These are phyloP conservation scores for Scarus forsteni DNA, from an alignment of 2,797 vertebrate species.

Conservation along the genomic window DNA sequence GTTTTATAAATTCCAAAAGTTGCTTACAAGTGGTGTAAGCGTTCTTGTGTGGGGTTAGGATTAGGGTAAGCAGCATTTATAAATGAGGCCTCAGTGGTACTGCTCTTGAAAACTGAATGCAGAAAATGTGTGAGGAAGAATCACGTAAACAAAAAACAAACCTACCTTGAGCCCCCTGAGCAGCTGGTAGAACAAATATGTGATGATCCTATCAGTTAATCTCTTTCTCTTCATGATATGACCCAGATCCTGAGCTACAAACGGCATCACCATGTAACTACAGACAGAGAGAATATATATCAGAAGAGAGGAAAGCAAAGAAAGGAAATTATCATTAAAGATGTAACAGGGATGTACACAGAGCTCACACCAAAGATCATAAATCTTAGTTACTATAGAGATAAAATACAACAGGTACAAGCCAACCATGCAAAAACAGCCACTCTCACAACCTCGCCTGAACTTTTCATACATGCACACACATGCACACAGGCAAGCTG, in stretches of 20 bases:
- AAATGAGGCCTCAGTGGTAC: no score
- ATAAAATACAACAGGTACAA: constrained; percentile 12
- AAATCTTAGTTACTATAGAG: constrained; percentile 5
- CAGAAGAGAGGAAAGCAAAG: not conserved
- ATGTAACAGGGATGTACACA: not conserved
- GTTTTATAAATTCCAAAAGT: no score
- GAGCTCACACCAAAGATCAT: not conserved
- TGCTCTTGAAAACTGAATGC: not conserved
- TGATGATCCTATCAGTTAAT: constrained; percentile 78
- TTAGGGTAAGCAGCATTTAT: no score
- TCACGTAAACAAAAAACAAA: not conserved
- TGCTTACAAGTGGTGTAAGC: no score
- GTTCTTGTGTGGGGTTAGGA: no score
- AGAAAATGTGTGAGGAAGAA: not conserved
- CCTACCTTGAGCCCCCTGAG: constrained; percentile 85
- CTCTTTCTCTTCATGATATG: constrained; percentile 86
- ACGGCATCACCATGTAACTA: constrained; percentile 89
- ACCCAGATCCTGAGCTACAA: constrained; percentile 84
- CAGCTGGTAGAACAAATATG: constrained; percentile 88
- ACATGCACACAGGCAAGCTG: constrained; percentile 62
- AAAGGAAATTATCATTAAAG: not conserved
- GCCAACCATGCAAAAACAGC: constrained; percentile 34
- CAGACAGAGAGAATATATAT: constrained; percentile 18
- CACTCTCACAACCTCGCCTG: constrained; percentile 13
- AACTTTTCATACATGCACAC: constrained; percentile 29